Conservation (phyloP, 2,113 vertebrate genomes). For the Pelecanoides urinatrix region DNA sequence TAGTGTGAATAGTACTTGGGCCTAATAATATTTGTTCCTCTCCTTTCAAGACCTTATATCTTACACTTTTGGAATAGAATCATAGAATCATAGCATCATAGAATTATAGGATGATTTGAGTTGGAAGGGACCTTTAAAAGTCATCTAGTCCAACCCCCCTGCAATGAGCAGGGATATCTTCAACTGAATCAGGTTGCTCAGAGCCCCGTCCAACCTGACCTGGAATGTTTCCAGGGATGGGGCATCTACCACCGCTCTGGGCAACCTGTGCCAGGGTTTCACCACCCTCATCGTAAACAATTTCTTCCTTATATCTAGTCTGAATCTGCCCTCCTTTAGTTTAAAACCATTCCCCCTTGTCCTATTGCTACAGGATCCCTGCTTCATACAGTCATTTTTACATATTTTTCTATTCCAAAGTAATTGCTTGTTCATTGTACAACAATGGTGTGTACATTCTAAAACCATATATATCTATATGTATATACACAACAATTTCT, state of each 20-base stretch:
- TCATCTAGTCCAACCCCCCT: not conserved
- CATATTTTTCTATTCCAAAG: not conserved
- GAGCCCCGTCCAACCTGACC: not conserved
- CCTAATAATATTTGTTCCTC: not conserved
- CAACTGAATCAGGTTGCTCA: not conserved
- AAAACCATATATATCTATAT: not conserved
- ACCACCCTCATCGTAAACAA: fast-evolving
- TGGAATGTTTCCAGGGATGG: not conserved
- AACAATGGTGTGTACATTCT: not conserved
- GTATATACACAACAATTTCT: not conserved
- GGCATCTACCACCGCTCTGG: not conserved
- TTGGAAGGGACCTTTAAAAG: not conserved
- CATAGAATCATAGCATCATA: no score
- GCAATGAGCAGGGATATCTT: not conserved
- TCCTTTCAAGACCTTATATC: not conserved
- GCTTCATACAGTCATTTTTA: not conserved
- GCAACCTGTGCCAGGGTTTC: not conserved
- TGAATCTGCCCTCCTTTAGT: not conserved
- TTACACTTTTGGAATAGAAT: not conserved
- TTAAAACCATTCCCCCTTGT: not conserved
- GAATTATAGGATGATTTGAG: not conserved
- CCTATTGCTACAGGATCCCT: not conserved
- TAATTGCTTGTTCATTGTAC: not conserved
- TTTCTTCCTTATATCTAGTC: not conserved
- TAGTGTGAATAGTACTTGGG: not conserved